Conservation (phyloP, 2,797 vertebrate species). For the Liasis olivaceus region DNA sequence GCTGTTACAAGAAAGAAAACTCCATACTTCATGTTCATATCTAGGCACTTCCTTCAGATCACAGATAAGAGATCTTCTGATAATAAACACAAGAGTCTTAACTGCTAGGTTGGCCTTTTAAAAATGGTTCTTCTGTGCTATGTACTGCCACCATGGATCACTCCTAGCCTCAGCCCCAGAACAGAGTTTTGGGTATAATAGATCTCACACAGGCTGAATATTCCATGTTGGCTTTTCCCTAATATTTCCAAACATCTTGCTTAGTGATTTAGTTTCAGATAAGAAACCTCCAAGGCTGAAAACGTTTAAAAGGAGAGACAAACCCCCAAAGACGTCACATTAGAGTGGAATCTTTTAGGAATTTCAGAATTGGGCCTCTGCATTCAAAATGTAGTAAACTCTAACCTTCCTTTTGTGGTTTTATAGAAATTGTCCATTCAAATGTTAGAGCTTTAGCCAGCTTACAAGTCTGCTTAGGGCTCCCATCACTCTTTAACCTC, state of each 20-base stretch:
- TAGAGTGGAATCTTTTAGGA: not conserved
- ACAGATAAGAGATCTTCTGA: not conserved
- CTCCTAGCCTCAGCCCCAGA: not conserved
- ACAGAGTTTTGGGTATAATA: not conserved
- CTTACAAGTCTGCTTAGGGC: not conserved
- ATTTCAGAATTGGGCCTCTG: not conserved
- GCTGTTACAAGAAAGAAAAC: not conserved
- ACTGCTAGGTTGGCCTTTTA: not conserved
- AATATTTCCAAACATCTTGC: not conserved
- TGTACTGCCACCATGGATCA: not conserved
- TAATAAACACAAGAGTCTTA: not conserved
- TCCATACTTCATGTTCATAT: not conserved
- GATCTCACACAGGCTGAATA: not conserved
- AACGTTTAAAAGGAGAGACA: not conserved
- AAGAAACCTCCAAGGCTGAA: not conserved
- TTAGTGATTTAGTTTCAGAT: not conserved
- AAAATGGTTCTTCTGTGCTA: not conserved
- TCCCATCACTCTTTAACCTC: not conserved
- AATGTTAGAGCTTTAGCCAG: not conserved
- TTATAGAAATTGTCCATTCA: not conserved
- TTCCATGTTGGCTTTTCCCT: not conserved
- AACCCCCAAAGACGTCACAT: not conserved
- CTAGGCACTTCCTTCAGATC: not conserved
- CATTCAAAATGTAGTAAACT: not conserved
- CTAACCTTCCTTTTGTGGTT: not conserved